Conservation (phyloP, 2,888 invertebrate species). For the Ametastegia equiseti region DNA sequence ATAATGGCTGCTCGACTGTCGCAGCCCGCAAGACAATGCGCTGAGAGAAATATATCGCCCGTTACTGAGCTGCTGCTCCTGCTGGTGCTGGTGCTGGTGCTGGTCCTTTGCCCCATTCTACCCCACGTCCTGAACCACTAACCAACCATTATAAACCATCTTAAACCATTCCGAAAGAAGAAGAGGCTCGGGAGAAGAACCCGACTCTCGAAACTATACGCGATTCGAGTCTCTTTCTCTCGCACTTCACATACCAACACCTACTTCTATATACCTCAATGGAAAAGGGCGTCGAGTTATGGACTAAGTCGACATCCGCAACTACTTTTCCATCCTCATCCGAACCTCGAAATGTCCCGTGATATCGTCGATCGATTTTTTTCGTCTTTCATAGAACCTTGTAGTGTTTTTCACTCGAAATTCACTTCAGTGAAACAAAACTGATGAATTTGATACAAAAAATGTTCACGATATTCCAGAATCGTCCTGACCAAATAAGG, state of each 20-base stretch:
- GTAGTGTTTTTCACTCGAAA: no score
- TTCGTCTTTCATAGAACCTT: no score
- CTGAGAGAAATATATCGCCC: constrained; percentile 73
- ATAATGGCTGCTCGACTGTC: constrained; percentile 69
- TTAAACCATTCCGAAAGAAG: constrained; percentile 41
- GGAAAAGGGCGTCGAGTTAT: no score
- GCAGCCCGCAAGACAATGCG: constrained; percentile 71
- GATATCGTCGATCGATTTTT: no score
- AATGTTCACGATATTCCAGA: no score
- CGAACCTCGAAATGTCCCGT: no score
- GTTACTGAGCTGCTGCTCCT: constrained; percentile 58
- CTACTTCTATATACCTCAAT: no score
- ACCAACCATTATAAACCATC: constrained; percentile 62
- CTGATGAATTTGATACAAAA: no score
- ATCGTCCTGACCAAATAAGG: no score
- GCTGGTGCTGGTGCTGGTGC: neutral
- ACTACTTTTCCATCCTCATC: neutral
- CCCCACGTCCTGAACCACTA: constrained; percentile 45
- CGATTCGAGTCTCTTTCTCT: no score
- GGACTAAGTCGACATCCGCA: neutral
- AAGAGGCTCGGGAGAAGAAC: neutral
- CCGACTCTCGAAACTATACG: constrained; percentile 24
- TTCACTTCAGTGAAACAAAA: no score
- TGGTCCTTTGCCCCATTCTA: neutral
- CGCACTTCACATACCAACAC: neutral